phyloP scores from a whole-genome alignment of 2,888 invertebrate genomes.

The Phortica magna region DNA sequence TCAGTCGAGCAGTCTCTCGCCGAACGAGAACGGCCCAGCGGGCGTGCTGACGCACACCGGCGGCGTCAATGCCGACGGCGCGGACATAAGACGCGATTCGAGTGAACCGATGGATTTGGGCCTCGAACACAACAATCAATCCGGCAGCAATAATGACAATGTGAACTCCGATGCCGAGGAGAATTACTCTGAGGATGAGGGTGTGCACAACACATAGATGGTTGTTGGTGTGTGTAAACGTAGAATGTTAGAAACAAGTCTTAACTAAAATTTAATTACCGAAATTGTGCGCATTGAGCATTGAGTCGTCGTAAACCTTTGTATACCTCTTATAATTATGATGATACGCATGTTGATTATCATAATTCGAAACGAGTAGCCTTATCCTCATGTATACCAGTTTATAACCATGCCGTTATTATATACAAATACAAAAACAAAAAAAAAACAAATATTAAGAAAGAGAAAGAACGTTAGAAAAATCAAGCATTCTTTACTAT shows the following conservation, averaged over 20 bases:
- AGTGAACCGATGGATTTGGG: constrained; percentile 78
- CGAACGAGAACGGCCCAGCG: constrained; percentile 53
- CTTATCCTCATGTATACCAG: constrained; percentile 78
- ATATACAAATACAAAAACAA: constrained; percentile 20
- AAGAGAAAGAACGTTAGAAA: background rate
- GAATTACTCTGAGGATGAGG: constrained; percentile 77
- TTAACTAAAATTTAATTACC: constrained; percentile 23
- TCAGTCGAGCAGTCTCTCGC: constrained; percentile 59
- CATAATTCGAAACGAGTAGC: constrained; percentile 74
- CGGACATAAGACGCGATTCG: constrained; percentile 73
- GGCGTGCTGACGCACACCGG: constrained; percentile 38
- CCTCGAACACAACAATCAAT: constrained; percentile 73
- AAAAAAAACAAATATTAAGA: background rate
- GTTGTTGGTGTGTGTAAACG: constrained; percentile 30
- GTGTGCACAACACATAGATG: constrained; percentile 75
- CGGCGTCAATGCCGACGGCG: constrained; percentile 49
- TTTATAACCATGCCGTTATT: constrained; percentile 53
- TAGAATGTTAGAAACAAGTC: background rate
- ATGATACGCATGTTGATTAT: background rate
- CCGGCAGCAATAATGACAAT: constrained; percentile 74
- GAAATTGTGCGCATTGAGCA: constrained; percentile 26
- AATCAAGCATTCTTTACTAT: background rate
- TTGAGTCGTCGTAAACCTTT: constrained; percentile 52
- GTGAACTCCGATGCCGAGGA: constrained; percentile 76
- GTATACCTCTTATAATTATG: constrained; percentile 57